phyloP scores from a whole-genome alignment of 2,888 invertebrate genomes.

The Erebia ligea region DNA sequence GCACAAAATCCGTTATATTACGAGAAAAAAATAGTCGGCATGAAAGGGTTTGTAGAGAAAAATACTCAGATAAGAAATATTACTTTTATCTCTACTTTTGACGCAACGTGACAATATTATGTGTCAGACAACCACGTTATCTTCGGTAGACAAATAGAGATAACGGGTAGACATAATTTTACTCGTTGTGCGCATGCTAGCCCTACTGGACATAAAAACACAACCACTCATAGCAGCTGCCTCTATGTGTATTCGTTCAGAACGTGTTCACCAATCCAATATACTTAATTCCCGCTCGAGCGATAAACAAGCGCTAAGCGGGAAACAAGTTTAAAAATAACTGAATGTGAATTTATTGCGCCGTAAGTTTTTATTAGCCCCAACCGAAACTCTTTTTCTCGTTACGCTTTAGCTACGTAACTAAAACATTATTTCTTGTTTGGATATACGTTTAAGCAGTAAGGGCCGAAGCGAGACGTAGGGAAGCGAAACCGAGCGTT shows the following conservation, averaged over 20 bases:
- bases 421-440: neutral
- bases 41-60: no score
- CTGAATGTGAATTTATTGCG: conserved; percentile 44
- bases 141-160: no score
- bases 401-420: conserved; percentile 11
- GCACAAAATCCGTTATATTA: no score
- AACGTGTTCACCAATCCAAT: conserved; percentile 30
- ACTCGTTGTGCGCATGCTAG: no score
- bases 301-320: conserved; percentile 41
- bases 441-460: neutral
- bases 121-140: no score
- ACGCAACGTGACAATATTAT: no score
- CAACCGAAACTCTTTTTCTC: conserved; percentile 30
- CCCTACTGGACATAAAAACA: neutral
- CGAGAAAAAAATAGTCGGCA: no score
- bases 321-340: conserved; percentile 45
- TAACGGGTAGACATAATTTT: no score
- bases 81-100: no score
- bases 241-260: neutral
- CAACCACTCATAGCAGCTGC: neutral
- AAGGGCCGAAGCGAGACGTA: no score
- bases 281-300: conserved; percentile 40
- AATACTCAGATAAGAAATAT: no score
- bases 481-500: no score
- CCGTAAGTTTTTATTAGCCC: conserved; percentile 38